Evolutionary conservation across 2,888 invertebrate genomes (phyloP).

Genomic region (Cheilosia pagana): DNA sequence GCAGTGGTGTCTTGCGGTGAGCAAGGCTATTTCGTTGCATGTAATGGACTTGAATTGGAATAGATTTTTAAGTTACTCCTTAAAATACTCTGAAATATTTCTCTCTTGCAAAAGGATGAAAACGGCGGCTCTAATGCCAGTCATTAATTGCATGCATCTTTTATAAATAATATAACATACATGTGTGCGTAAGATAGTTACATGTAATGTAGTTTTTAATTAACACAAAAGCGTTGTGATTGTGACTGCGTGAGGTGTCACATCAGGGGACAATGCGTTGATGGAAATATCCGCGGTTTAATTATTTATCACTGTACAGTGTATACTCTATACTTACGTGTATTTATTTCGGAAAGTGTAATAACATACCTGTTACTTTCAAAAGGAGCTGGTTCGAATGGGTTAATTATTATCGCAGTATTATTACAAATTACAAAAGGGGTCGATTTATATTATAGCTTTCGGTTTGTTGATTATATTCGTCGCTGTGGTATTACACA

Average conservation of each 20-base stretch:
- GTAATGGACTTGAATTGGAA: constrained; percentile 38
- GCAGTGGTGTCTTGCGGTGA: constrained; percentile 15
- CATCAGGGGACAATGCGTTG: constrained; percentile 7
- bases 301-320: constrained; percentile 16
- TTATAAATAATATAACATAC: constrained; percentile 1
- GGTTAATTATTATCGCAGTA: constrained; percentile 57
- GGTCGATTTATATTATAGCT: background rate
- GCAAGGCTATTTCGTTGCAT: background rate
- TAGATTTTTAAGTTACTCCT: background rate
- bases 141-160: constrained; percentile 2
- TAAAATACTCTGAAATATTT: background rate
- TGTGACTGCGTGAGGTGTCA: background rate
- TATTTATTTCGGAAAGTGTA: background rate
- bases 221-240: background rate
- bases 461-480: background rate
- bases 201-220: constrained; percentile 19
- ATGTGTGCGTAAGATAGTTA: background rate
- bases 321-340: background rate
- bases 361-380: constrained; percentile 24
- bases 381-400: constrained; percentile 32
- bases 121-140: background rate
- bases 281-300: constrained; percentile 7
- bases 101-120: background rate
- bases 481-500: background rate
- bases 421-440: constrained; percentile 18